These are phyloP conservation scores for Cyanoderma ruficeps DNA, from an alignment of 2,113 vertebrate species.

Conservation along the genomic window DNA sequence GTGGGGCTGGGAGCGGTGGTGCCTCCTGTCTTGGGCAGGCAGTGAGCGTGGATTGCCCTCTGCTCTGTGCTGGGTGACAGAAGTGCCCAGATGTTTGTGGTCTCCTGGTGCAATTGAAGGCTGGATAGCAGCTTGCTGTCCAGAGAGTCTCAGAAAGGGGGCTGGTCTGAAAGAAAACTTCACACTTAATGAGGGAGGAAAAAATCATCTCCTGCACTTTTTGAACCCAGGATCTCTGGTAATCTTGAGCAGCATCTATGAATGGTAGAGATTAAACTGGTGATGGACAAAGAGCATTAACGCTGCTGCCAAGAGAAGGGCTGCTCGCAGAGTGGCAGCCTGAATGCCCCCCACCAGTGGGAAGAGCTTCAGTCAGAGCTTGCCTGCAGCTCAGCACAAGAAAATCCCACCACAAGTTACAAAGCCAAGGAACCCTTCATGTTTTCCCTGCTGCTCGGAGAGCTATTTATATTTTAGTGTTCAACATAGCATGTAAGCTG, in stretches of 20 bases:
- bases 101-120: background rate
- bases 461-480: slow-evolving; percentile 55
- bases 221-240: background rate
- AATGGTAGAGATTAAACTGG: background rate
- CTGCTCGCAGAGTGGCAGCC: background rate
- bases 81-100: background rate
- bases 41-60: background rate
- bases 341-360: slow-evolving; percentile 53
- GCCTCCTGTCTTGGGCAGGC: background rate
- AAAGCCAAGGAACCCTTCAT: slow-evolving; percentile 57
- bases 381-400: background rate
- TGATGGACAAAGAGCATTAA: background rate
- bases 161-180: background rate
- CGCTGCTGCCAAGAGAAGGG: background rate
- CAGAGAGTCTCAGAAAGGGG: background rate
- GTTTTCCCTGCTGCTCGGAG: slow-evolving; percentile 42
- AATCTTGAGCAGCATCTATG: background rate
- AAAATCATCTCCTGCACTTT: background rate
- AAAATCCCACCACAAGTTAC: slow-evolving; percentile 54
- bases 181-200: accelerated
- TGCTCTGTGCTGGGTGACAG: background rate
- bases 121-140: background rate
- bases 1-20: background rate
- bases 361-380: slow-evolving; percentile 42
- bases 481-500: slow-evolving; percentile 21